Evolutionary conservation across 2,113 vertebrate species (phyloP).

Genomic region (Brachypodius melanocephalos): DNA sequence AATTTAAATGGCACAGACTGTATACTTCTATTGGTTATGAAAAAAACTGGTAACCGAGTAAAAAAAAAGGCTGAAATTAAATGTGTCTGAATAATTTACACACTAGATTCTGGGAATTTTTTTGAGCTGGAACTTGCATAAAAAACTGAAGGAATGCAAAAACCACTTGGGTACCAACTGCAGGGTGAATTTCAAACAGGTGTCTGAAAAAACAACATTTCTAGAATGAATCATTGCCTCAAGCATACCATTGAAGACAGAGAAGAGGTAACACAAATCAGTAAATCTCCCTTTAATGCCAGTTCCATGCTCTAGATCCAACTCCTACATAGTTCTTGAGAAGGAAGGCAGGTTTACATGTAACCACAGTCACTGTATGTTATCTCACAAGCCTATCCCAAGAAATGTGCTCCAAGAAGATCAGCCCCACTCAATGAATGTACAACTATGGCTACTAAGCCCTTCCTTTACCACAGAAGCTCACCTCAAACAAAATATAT

Average conservation of each 20-base stretch:
- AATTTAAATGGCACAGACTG: background rate
- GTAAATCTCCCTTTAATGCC: background rate
- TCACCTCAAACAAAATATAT: background rate
- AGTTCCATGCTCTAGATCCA: background rate
- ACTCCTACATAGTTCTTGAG: accelerated
- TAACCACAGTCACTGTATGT: background rate
- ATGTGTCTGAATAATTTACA: background rate
- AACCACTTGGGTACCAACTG: background rate
- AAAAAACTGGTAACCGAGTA: background rate
- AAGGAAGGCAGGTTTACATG: background rate
- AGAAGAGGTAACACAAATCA: background rate
- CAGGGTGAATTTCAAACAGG: background rate
- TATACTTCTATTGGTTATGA: background rate
- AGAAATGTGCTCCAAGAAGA: background rate
- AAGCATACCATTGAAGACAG: background rate
- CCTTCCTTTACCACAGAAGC: background rate
- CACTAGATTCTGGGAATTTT: background rate
- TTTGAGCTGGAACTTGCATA: background rate
- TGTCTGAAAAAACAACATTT: background rate
- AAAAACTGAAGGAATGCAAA: background rate
- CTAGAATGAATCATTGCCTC: background rate
- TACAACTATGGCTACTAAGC: background rate
- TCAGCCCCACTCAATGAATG: background rate
- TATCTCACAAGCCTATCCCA: background rate
- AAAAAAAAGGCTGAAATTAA: background rate